These are phyloP conservation scores for Microcebus ravelobensis DNA, from an alignment of 2,113 vertebrate genomes.

Conservation along the genomic window DNA sequence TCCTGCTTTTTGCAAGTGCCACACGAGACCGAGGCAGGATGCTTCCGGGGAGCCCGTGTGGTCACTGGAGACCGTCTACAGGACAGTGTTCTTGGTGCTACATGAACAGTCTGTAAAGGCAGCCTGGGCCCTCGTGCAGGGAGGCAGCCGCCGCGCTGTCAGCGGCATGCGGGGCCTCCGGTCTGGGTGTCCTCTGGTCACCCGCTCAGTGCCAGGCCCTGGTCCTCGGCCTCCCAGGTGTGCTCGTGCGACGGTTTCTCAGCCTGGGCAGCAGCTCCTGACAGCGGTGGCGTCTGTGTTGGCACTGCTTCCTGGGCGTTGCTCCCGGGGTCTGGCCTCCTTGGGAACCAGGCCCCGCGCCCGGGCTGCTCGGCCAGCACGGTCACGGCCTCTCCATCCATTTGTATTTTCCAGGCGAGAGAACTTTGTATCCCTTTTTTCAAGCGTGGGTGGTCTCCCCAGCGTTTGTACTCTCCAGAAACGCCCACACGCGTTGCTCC, in stretches of 20 bases:
- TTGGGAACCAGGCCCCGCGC: conserved; percentile 60
- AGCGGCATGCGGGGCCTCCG: background rate
- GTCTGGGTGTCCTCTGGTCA: background rate
- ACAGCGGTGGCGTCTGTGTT: conserved; percentile 54
- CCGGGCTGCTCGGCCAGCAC: conserved; percentile 46
- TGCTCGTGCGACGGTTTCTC: conserved; percentile 44
- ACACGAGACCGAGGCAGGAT: conserved; percentile 77
- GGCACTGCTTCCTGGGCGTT: conserved; percentile 59
- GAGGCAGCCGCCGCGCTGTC: background rate
- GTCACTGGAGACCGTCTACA: conserved; percentile 74
- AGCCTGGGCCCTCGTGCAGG: conserved; percentile 47
- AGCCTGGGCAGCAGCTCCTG: conserved; percentile 55
- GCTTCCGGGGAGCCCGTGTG: conserved; percentile 63
- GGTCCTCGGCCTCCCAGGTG: background rate
- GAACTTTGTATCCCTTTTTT: conserved; percentile 68
- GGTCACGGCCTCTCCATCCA: conserved; percentile 60
- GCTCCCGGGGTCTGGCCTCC: conserved; percentile 46
- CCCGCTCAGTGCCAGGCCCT: background rate
- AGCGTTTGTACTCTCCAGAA: conserved; percentile 66
- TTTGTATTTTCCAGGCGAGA: conserved; percentile 47
- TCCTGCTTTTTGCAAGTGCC: conserved; percentile 71
- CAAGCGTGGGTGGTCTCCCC: background rate
- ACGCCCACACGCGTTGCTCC: conserved; percentile 68
- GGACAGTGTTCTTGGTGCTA: conserved; percentile 87
- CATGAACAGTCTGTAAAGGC: conserved; percentile 70